Conservation (phyloP, 2,113 vertebrate species). For the Rhabdornis inornatus region DNA sequence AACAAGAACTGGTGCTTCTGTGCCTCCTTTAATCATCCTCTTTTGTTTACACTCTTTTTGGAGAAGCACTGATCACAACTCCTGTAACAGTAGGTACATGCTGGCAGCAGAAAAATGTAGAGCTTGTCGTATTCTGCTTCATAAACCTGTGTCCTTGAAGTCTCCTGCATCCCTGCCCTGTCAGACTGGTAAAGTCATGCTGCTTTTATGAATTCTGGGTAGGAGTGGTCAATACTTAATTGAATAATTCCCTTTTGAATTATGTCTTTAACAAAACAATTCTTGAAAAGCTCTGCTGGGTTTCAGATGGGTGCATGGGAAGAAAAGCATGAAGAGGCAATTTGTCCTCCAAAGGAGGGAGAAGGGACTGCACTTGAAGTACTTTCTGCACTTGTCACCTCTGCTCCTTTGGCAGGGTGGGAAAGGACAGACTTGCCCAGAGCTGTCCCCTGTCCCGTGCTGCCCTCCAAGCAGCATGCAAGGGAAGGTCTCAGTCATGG, state of each 20-base stretch:
- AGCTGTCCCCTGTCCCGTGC: neutral
- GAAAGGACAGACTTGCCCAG: neutral
- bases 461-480: neutral
- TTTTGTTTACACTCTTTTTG: neutral
- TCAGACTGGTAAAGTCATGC: neutral
- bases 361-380: neutral
- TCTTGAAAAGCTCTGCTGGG: neutral
- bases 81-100: neutral
- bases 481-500: accelerated
- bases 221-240: neutral
- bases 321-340: neutral
- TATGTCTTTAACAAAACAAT: neutral
- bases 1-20: neutral
- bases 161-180: neutral
- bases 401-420: neutral
- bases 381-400: neutral
- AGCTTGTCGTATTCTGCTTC: neutral
- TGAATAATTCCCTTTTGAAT: constrained; percentile 15
- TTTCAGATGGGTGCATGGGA: neutral
- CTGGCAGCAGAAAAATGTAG: neutral
- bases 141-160: neutral
- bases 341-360: neutral
- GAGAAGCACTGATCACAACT: neutral
- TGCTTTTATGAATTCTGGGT: neutral
- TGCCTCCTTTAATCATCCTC: neutral